A percentile compares a stretch with the other conserved stretches of the same genome.
Conservation (phyloP, 1,140 invertebrate species). For the Diabrotica undecimpunctata region DNA sequence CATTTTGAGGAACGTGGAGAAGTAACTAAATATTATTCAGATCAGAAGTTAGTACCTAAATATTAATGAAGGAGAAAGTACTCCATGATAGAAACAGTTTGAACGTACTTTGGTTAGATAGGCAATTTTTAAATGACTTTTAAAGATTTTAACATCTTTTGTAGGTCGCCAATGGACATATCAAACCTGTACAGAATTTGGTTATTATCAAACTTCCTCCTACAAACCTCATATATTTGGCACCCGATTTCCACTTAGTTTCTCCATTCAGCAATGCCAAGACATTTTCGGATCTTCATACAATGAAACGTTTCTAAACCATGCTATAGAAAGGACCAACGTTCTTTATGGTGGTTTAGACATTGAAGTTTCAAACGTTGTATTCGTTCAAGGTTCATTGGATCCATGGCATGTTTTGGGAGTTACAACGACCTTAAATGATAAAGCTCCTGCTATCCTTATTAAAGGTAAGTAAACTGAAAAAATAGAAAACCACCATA, state of each 20-base stretch:
- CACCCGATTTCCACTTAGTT: slow-evolving; percentile 70
- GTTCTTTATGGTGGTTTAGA: slow-evolving; percentile 73
- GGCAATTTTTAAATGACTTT: not conserved
- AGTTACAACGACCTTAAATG: slow-evolving; percentile 56
- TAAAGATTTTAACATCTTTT: slow-evolving; percentile 23
- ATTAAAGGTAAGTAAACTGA: slow-evolving; percentile 58
- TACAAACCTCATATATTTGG: slow-evolving; percentile 72
- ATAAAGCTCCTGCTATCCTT: slow-evolving; percentile 64
- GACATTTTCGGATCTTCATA: slow-evolving; percentile 75
- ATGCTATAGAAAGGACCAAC: slow-evolving; percentile 69
- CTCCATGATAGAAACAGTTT: too few relatives aligned
- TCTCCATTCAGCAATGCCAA: slow-evolving; percentile 75
- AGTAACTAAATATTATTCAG: too few relatives aligned
- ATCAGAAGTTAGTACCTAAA: too few relatives aligned
- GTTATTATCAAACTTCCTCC: slow-evolving; percentile 88
- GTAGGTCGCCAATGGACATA: slow-evolving; percentile 85
- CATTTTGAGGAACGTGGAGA: too few relatives aligned
- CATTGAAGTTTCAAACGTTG: slow-evolving; percentile 68
- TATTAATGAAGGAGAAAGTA: too few relatives aligned
- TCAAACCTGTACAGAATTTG: slow-evolving; percentile 94
- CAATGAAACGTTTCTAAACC: slow-evolving; percentile 55
- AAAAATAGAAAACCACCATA: not conserved
- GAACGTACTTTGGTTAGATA: not conserved
- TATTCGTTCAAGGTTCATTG: slow-evolving; percentile 86
- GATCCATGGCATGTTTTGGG: slow-evolving; percentile 93